A percentile compares a stretch with the other conserved stretches of the same genome.
Conservation (phyloP, 2,797 vertebrate species). For the Myripristis murdjan region DNA sequence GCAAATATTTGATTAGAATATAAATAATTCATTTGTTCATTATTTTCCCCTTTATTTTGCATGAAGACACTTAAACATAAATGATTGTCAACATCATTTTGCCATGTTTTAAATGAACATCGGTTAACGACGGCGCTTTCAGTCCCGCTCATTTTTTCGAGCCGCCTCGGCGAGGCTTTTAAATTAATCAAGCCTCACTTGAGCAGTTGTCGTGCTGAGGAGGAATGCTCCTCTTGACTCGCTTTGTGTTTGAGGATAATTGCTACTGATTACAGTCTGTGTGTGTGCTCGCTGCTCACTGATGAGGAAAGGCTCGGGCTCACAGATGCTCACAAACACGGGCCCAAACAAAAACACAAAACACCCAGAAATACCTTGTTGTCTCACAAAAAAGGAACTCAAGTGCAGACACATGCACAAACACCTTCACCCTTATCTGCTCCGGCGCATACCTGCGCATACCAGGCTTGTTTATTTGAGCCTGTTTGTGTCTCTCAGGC, state of each 20-base stretch:
- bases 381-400: conserved; percentile 32
- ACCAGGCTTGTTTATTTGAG: conserved; percentile 69
- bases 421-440: conserved; percentile 58
- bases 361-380: conserved; percentile 43
- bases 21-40: conserved; percentile 9
- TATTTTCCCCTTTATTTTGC: conserved; percentile 3
- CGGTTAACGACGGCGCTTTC: conserved; percentile 23
- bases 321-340: conserved; percentile 57
- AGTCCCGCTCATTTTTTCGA: conserved; percentile 31
- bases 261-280: conserved; percentile 76
- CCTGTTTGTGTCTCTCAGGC: conserved; percentile 64
- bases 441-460: conserved; percentile 67
- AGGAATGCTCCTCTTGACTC: conserved; percentile 74
- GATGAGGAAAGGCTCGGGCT: conserved; percentile 69
- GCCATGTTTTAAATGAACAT: conserved; percentile 21
- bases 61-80: conserved; percentile 27
- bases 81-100: conserved; percentile 11
- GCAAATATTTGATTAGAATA: conserved; percentile 13
- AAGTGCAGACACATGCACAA: conserved; percentile 11
- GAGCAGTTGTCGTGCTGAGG: conserved; percentile 65
- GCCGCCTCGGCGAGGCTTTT: conserved; percentile 54
- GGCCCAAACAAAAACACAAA: conserved; percentile 13
- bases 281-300: conserved; percentile 71
- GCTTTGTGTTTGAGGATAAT: conserved; percentile 77
- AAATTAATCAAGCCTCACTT: conserved; percentile 68